Percentiles rank a stretch among this genome's conserved stretches.
Evolutionary conservation across 2,113 vertebrate genomes (phyloP).

Genomic region (Silurus meridionalis): DNA sequence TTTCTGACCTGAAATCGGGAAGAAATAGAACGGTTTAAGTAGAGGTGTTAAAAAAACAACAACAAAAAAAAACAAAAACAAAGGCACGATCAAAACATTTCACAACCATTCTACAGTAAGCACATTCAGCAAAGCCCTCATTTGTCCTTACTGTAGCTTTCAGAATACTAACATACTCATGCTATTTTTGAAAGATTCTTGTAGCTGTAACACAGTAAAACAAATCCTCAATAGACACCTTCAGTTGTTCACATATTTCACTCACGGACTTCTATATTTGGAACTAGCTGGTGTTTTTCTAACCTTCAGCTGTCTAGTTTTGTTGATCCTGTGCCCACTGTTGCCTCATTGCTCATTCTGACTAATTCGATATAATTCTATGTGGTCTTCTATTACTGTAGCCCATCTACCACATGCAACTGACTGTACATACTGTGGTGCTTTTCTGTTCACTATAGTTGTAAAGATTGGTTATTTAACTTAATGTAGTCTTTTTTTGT

Average conservation of each 20-base stretch:
- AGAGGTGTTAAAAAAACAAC: neutral
- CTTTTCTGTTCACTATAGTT: neutral
- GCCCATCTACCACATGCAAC: neutral
- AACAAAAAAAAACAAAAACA: neutral
- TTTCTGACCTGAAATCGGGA: neutral
- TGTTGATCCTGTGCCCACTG: neutral
- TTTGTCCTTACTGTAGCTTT: neutral
- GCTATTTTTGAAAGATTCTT: neutral
- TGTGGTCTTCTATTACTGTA: neutral
- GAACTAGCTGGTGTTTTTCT: neutral
- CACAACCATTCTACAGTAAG: neutral
- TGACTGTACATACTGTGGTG: neutral
- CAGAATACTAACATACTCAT: neutral
- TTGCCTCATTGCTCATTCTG: neutral
- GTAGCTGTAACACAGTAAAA: neutral
- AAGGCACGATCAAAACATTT: neutral
- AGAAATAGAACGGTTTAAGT: slow-evolving; percentile 20
- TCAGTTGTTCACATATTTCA: neutral
- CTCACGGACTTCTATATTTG: neutral
- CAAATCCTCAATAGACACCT: too few relatives aligned
- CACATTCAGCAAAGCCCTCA: neutral
- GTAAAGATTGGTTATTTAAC: neutral
- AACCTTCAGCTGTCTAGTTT: neutral
- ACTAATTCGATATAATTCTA: neutral
- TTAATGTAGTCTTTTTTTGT: neutral